These are phyloP conservation scores for Sternotherus odoratus DNA, from an alignment of 2,797 vertebrate species.

Conservation along the genomic window DNA sequence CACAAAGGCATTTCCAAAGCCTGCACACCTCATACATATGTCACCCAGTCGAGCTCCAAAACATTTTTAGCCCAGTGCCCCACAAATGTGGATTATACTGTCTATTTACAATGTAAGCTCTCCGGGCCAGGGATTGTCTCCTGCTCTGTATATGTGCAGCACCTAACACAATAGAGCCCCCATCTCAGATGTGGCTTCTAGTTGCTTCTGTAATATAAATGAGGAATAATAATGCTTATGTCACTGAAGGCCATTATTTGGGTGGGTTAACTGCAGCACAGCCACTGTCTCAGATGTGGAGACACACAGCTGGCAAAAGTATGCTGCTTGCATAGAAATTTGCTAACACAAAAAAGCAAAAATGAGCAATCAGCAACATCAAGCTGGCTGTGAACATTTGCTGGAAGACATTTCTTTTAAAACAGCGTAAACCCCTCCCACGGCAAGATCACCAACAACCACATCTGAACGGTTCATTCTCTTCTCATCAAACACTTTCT, in stretches of 20 bases:
- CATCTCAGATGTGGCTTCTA: neutral
- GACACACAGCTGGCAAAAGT: neutral
- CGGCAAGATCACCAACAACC: neutral
- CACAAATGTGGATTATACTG: neutral
- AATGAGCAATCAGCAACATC: neutral
- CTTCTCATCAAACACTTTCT: neutral
- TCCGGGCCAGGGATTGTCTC: neutral
- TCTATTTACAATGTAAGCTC: neutral
- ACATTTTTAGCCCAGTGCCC: neutral
- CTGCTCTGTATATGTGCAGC: neutral
- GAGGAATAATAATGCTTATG: neutral
- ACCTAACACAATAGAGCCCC: neutral
- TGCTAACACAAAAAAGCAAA: neutral
- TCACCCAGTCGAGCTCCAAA: neutral
- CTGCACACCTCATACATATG: neutral
- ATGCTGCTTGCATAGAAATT: neutral
- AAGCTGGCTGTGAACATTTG: neutral
- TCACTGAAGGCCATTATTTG: neutral
- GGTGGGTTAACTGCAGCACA: neutral
- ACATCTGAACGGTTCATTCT: neutral
- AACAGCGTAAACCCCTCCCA: neutral
- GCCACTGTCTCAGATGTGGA: neutral
- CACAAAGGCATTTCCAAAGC: neutral
- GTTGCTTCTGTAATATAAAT: neutral
- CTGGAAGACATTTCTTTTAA: neutral